Percentiles rank a stretch among this genome's conserved stretches.
Conservation (phyloP, 2,113 vertebrate species). For the Lasiurus cinereus region DNA sequence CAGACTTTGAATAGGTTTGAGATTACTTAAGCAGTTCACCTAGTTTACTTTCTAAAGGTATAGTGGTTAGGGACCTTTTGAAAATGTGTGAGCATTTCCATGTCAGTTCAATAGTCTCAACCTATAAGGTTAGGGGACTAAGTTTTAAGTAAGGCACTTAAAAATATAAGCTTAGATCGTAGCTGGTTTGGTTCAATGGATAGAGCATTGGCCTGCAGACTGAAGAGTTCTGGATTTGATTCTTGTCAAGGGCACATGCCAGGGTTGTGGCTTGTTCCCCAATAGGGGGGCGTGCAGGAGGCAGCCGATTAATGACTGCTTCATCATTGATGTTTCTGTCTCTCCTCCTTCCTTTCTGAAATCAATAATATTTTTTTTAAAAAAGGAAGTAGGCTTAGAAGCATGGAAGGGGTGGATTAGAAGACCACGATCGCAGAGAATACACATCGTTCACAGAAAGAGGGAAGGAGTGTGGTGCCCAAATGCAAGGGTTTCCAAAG, state of each 20-base stretch:
- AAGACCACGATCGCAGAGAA: neutral
- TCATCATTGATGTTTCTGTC: too few relatives aligned
- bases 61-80: constrained; percentile 11
- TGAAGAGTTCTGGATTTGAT: too few relatives aligned
- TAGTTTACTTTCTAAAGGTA: neutral
- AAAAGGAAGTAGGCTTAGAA: neutral
- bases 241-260: too few relatives aligned
- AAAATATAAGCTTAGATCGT: neutral
- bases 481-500: neutral
- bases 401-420: neutral
- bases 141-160: constrained; percentile 45
- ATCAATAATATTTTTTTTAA: too few relatives aligned
- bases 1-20: constrained; percentile 51
- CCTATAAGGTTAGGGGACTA: neutral
- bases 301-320: too few relatives aligned
- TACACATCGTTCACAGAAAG: neutral
- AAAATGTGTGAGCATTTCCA: constrained; percentile 37
- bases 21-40: constrained; percentile 35
- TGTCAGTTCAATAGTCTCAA: neutral
- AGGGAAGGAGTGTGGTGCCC: neutral
- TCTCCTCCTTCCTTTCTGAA: too few relatives aligned
- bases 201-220: too few relatives aligned
- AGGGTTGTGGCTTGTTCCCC: too few relatives aligned
- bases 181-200: too few relatives aligned
- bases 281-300: too few relatives aligned